Evolutionary conservation across 1,140 invertebrate genomes (phyloP).

Genomic region (Zaprionus camerounensis): DNA sequence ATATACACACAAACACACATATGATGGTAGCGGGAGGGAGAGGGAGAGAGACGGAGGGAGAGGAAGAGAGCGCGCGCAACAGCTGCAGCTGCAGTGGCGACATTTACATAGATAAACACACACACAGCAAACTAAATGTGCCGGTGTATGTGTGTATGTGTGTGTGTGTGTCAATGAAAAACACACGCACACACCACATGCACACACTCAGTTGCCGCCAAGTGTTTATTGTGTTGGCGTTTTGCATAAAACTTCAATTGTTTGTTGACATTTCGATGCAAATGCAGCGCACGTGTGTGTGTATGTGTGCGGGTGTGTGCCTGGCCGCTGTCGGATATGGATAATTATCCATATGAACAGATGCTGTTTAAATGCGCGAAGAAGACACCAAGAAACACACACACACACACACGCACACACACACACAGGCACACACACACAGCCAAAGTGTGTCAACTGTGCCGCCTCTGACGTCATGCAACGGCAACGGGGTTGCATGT

Average conservation of each 20-base stretch:
- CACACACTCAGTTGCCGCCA: conserved; percentile 8
- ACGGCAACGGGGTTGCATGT: conserved; percentile 1
- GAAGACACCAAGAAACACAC: background rate
- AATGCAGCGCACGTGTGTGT: conserved; percentile 8
- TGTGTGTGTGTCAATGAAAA: conserved; percentile 30
- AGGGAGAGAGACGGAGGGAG: background rate
- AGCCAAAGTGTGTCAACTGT: background rate
- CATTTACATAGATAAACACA: conserved; percentile 50
- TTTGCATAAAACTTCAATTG: conserved; percentile 52
- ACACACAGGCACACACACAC: conserved; percentile 8
- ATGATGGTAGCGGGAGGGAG: background rate
- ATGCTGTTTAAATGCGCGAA: conserved; percentile 11
- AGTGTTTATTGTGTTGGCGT: conserved; percentile 34
- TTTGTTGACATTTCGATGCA: conserved; percentile 51
- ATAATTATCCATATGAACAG: conserved; percentile 38
- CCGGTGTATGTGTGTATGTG: conserved; percentile 14
- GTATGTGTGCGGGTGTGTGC: background rate
- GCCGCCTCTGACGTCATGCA: conserved; percentile 4
- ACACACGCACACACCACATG: conserved; percentile 9
- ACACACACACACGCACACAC: conserved; percentile 8
- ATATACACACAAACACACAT: conserved; percentile 52
- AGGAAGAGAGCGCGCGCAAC: conserved; percentile 26
- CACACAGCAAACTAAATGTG: conserved; percentile 1
- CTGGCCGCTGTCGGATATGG: conserved; percentile 22
- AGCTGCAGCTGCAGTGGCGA: conserved; percentile 30